These are phyloP conservation scores for Poecilia wingei DNA, from an alignment of 2,797 vertebrate genomes.

Conservation along the genomic window DNA sequence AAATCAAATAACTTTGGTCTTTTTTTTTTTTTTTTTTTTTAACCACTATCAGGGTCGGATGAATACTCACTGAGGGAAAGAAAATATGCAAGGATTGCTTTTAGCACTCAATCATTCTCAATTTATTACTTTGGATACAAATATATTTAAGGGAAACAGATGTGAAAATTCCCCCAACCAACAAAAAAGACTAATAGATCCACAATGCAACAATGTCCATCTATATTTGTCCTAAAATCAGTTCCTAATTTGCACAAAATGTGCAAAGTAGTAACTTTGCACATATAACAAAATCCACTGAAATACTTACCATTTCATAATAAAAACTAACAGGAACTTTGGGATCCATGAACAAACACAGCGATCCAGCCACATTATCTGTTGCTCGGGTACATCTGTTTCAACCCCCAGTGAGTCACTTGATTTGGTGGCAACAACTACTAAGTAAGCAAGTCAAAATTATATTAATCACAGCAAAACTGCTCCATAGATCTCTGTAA, in stretches of 20 bases:
- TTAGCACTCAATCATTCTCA: background rate
- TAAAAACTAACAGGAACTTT: constrained; percentile 70
- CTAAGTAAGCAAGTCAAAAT: background rate
- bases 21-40: background rate
- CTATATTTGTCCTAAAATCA: constrained; percentile 4
- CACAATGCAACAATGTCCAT: background rate
- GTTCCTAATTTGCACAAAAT: background rate
- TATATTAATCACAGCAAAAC: background rate
- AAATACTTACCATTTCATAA: constrained; percentile 49
- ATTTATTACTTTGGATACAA: background rate
- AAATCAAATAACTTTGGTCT: background rate
- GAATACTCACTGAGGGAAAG: background rate
- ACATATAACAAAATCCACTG: constrained; percentile 3
- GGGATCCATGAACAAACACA: constrained; percentile 56
- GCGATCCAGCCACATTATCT: constrained; percentile 28
- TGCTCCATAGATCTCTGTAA: background rate
- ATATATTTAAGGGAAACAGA: constrained; percentile 2
- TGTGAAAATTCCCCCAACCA: background rate
- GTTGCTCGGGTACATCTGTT: constrained; percentile 27
- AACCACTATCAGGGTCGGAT: background rate
- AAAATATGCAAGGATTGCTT: background rate
- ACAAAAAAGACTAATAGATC: background rate
- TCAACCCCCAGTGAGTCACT: constrained; percentile 22
- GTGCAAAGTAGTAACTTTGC: too few relatives aligned
- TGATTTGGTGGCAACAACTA: constrained; percentile 5